Conservation (phyloP, 2,888 invertebrate species). For the Agrypnus murinus region DNA sequence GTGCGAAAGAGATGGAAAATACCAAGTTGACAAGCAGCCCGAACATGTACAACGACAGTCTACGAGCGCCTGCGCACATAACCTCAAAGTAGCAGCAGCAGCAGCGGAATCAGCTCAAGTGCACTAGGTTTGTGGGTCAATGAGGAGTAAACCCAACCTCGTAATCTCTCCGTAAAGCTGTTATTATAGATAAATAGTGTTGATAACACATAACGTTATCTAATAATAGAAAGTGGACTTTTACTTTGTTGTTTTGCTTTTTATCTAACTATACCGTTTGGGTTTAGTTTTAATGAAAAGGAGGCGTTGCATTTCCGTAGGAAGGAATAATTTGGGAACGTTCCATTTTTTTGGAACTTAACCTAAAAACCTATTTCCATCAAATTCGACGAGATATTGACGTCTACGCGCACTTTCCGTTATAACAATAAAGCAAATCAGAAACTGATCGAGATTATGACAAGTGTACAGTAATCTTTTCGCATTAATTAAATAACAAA, state of each 20-base stretch:
- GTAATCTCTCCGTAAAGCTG: conserved; percentile 40
- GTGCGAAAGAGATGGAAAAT: conserved; percentile 23
- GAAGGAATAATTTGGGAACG: no score
- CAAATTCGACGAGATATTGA: no score
- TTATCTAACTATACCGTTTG: no score
- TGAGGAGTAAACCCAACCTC: conserved; percentile 49
- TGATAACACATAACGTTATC: conserved; percentile 42
- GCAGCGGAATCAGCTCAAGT: conserved; percentile 59
- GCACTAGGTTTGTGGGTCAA: conserved; percentile 62
- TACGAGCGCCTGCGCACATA: conserved; percentile 39
- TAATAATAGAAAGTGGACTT: conserved; percentile 43
- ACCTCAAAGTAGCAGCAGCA: no score
- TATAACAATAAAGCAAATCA: no score
- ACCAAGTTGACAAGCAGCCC: neutral
- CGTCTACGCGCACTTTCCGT: no score
- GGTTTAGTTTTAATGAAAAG: no score
- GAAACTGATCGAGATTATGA: no score
- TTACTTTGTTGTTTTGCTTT: conserved; percentile 25
- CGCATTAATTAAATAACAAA: no score
- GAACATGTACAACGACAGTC: conserved; percentile 9
- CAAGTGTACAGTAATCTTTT: no score
- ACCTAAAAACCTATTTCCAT: no score
- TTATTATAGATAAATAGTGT: conserved; percentile 44
- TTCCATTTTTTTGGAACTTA: no score
- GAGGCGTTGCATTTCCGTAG: conserved; percentile 20